These are phyloP conservation scores for Halcyon senegalensis DNA, from an alignment of 2,113 vertebrate species.

Conservation along the genomic window DNA sequence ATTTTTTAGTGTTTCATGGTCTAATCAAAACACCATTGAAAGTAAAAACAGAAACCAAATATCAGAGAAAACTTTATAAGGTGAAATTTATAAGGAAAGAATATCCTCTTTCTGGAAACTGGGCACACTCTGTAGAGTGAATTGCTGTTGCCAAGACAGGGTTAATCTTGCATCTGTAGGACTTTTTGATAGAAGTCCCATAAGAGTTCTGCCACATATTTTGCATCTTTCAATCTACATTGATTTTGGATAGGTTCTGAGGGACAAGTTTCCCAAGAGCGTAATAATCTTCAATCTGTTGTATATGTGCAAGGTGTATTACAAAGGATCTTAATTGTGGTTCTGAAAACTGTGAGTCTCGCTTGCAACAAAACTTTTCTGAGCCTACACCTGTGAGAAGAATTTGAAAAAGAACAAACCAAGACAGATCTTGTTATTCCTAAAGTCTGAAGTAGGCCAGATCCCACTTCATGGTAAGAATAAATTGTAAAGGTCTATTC, in stretches of 20 bases:
- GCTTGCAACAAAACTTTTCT: neutral
- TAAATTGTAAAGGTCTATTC: neutral
- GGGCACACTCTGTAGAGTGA: neutral
- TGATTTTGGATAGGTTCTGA: neutral
- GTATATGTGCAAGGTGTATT: neutral
- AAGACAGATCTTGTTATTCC: neutral
- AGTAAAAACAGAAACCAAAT: neutral
- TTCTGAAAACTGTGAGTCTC: neutral
- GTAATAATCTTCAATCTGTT: neutral
- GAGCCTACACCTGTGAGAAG: neutral
- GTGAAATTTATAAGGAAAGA: neutral
- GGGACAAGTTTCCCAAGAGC: neutral
- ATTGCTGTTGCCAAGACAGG: neutral
- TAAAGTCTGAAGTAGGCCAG: neutral
- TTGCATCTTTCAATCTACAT: neutral
- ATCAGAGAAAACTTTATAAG: neutral
- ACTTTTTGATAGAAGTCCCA: rapidly evolving
- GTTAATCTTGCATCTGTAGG: neutral
- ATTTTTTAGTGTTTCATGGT: neutral
- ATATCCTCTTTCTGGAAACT: neutral
- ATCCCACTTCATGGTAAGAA: neutral
- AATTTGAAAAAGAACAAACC: neutral
- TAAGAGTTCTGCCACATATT: neutral
- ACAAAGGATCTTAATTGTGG: neutral
- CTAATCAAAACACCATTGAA: neutral